A percentile compares a stretch with the other conserved stretches of the same genome.
These are phyloP conservation scores for Drosophila nikananu DNA, from an alignment of 1,140 invertebrate species.

Conservation along the genomic window DNA sequence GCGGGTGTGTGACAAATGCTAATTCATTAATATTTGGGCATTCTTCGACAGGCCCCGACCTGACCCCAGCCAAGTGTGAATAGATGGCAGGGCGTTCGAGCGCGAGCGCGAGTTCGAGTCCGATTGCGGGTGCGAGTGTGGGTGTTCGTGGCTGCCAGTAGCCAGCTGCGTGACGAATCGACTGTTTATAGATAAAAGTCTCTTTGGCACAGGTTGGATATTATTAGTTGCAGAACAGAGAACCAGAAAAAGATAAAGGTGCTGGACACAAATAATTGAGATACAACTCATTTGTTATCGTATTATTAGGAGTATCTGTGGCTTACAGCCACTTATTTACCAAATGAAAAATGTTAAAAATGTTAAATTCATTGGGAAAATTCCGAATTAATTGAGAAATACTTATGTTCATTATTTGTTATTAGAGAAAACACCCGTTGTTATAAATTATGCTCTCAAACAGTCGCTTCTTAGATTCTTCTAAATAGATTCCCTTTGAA, in stretches of 20 bases:
- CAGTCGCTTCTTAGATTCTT: too few relatives aligned
- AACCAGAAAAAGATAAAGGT: neutral
- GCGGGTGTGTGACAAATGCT: conserved; percentile 75
- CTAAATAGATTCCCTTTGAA: neutral
- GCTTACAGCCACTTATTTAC: neutral
- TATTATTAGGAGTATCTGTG: neutral
- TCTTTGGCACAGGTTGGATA: conserved; percentile 30
- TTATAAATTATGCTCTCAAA: too few relatives aligned
- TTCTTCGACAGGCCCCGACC: conserved; percentile 45
- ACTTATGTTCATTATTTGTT: neutral
- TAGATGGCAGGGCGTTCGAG: conserved; percentile 35
- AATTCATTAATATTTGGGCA: conserved; percentile 72
- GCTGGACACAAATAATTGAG: conserved; percentile 35
- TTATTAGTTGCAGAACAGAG: conserved; percentile 17
- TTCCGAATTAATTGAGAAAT: neutral
- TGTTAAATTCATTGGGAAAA: neutral
- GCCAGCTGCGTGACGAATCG: conserved; percentile 73
- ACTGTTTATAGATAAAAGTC: conserved; percentile 65
- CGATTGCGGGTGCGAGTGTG: conserved; percentile 34
- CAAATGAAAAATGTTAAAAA: neutral
- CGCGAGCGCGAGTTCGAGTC: neutral
- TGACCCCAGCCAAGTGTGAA: conserved; percentile 59
- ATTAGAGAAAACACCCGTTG: neutral
- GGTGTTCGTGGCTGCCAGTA: conserved; percentile 38
- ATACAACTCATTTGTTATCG: conserved; percentile 1